Evolutionary conservation across 2,797 vertebrate genomes (phyloP).

Genomic region (Natrix natrix): DNA sequence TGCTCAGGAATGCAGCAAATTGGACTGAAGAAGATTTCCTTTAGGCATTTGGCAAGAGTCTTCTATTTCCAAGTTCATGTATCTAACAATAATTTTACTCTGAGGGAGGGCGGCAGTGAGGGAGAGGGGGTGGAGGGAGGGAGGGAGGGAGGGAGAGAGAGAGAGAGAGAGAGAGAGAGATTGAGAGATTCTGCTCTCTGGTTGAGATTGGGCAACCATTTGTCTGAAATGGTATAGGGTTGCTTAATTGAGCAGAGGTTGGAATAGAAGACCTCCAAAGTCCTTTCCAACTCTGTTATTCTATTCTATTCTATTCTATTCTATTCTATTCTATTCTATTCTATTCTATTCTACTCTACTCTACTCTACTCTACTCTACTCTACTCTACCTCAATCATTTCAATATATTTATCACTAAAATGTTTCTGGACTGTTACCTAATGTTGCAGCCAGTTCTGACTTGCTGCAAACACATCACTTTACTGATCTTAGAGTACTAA

Average conservation of each 20-base stretch:
- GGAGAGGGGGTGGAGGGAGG: fast-evolving
- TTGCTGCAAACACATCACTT: background rate
- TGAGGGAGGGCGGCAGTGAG: background rate
- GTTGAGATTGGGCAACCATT: too few species aligned
- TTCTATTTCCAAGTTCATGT: too few species aligned
- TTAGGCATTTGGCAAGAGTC: too few species aligned
- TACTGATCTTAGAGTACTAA: background rate
- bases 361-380: background rate
- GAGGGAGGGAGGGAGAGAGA: fast-evolving
- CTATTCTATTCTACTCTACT: too few species aligned
- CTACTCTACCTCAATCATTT: background rate
- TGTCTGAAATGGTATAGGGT: too few species aligned
- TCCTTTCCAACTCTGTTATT: too few species aligned
- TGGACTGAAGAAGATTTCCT: too few species aligned
- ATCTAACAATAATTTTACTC: background rate
- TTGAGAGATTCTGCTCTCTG: too few species aligned
- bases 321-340: too few species aligned
- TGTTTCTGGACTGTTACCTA: background rate
- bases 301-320: too few species aligned
- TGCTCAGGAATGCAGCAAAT: background rate
- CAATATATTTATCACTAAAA: background rate
- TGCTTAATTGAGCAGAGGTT: too few species aligned
- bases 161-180: background rate
- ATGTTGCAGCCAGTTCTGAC: background rate
- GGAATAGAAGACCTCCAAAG: too few species aligned